Percentiles rank a stretch among this genome's conserved stretches.
Conservation (phyloP, 1,140 invertebrate genomes). For the Neotoxoptera formosana region DNA sequence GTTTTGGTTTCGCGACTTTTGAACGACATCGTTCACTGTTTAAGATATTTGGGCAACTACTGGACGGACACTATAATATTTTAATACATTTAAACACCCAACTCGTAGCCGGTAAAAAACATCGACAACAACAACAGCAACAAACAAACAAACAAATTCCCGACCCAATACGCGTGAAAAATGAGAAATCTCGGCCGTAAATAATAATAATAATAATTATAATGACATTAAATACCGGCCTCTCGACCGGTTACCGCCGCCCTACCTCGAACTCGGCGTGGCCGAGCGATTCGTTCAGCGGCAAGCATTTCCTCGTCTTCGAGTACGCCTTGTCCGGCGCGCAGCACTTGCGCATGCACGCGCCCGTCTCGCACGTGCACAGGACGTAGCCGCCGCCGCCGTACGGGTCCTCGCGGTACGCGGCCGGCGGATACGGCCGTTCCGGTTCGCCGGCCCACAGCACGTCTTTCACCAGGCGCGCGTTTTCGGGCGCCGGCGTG, state of each 20-base stretch:
- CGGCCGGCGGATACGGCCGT: not conserved
- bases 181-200: not conserved
- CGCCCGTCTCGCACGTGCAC: not conserved
- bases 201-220: not conserved
- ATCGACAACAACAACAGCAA: not conserved
- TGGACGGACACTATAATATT: not conserved
- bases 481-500: not conserved
- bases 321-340: not conserved
- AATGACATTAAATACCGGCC: too few relatives aligned
- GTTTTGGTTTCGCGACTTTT: not conserved
- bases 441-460: not conserved
- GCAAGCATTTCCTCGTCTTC: not conserved
- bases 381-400: constrained; percentile 8
- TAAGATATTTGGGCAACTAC: not conserved
- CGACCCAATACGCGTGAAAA: not conserved
- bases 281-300: not conserved
- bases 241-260: not conserved
- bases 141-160: not conserved
- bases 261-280: not conserved
- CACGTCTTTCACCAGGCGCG: not conserved
- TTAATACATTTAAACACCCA: not conserved
- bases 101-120: too few relatives aligned
- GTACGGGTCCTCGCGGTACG: not conserved
- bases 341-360: constrained; percentile 17
- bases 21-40: not conserved